phyloP scores from a whole-genome alignment of 2,888 invertebrate genomes.

The Drosophila gaucha region DNA sequence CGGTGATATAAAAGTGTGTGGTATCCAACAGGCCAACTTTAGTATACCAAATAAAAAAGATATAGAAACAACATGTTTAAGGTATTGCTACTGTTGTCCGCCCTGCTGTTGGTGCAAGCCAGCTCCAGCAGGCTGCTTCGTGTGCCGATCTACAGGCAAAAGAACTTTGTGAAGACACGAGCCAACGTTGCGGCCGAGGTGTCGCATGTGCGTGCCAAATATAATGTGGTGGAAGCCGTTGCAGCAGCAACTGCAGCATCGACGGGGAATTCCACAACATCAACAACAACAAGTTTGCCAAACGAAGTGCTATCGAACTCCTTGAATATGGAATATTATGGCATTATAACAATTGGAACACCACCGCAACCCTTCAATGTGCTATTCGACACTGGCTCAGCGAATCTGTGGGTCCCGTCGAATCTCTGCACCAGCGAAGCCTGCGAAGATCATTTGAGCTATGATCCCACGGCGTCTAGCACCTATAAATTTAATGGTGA shows the following conservation, averaged over 20 bases:
- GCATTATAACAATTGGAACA: constrained; percentile 92
- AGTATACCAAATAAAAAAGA: constrained; percentile 20
- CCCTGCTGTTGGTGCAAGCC: constrained; percentile 10
- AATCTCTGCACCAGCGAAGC: constrained; percentile 87
- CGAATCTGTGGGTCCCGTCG: constrained; percentile 88
- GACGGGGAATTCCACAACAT: not conserved
- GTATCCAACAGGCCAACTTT: constrained; percentile 2
- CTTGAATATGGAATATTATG: constrained; percentile 60
- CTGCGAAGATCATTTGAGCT: constrained; percentile 96
- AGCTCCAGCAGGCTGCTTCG: constrained; percentile 26
- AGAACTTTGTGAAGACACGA: constrained; percentile 39
- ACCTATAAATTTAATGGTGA: constrained; percentile 94
- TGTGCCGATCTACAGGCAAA: constrained; percentile 29
- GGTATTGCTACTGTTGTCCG: constrained; percentile 15
- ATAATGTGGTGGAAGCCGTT: constrained; percentile 20
- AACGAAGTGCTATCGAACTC: constrained; percentile 53
- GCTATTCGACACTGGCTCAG: constrained; percentile 92
- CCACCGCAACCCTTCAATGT: constrained; percentile 96
- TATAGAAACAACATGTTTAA: constrained; percentile 32
- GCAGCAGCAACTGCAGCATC: not conserved
- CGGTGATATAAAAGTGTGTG: constrained; percentile 33
- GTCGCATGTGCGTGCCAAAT: constrained; percentile 50
- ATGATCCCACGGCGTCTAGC: constrained; percentile 92
- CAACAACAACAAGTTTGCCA: not conserved
- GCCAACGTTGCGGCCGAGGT: constrained; percentile 45